phyloP scores from a whole-genome alignment of 1,140 invertebrate genomes.

The Rhopalosiphum maidis region DNA sequence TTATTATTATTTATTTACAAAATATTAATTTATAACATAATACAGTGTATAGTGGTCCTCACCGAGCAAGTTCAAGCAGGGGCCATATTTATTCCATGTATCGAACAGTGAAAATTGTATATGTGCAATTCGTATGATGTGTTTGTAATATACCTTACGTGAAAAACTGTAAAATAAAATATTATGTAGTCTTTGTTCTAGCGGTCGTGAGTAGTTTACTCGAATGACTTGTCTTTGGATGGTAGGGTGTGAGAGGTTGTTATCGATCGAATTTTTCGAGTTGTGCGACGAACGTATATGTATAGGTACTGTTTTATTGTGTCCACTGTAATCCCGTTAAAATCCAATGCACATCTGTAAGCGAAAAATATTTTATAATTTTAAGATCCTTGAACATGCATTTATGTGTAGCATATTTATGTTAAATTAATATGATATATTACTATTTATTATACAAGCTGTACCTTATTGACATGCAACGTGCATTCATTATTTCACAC shows the following conservation, averaged over 20 bases:
- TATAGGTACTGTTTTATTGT: not conserved
- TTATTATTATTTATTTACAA: not conserved
- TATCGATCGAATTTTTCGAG: slow-evolving; percentile 9
- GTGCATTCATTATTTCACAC: not conserved
- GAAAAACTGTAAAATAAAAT: slow-evolving; percentile 8
- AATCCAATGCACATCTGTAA: not conserved
- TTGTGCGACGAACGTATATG: not conserved
- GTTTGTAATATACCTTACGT: not conserved
- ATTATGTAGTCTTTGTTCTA: slow-evolving; percentile 8
- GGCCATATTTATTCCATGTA: not conserved
- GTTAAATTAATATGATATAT: not conserved
- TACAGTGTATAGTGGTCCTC: no score
- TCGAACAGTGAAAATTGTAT: not conserved
- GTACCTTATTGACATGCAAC: not conserved
- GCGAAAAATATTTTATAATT: not conserved
- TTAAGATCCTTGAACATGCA: not conserved
- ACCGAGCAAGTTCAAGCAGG: no score
- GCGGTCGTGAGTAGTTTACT: not conserved
- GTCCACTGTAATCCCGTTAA: not conserved
- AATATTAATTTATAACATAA: no score
- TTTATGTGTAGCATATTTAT: not conserved
- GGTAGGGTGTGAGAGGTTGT: not conserved
- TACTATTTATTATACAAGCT: no score
- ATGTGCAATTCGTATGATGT: not conserved
- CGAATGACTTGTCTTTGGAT: not conserved